Evolutionary conservation across 2,888 invertebrate species (phyloP).

Genomic region (Lasius fuliginosus): DNA sequence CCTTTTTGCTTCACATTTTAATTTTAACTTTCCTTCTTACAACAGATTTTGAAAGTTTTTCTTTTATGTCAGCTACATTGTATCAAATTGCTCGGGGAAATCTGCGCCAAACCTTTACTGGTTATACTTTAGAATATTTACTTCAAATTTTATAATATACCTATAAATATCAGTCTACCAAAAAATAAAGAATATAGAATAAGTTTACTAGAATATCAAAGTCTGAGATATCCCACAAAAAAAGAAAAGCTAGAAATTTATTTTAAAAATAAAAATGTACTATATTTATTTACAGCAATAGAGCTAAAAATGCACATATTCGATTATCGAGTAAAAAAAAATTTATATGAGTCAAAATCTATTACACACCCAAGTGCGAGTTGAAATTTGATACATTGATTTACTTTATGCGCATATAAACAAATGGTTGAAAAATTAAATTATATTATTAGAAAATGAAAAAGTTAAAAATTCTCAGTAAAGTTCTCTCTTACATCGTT

Average conservation of each 20-base stretch:
- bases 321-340: neutral
- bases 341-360: neutral
- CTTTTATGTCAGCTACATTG: neutral
- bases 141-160: neutral
- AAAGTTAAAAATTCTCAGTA: conserved; percentile 3
- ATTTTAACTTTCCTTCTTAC: neutral
- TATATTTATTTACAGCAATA: neutral
- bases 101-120: neutral
- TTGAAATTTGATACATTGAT: neutral
- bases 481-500: neutral
- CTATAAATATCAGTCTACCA: neutral
- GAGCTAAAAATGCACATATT: neutral
- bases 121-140: neutral
- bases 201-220: neutral
- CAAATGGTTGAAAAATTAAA: neutral
- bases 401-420: neutral
- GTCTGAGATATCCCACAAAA: neutral
- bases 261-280: neutral
- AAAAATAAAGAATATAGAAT: neutral
- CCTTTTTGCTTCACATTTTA: neutral
- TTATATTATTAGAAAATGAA: neutral
- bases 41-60: neutral
- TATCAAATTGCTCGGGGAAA: neutral
- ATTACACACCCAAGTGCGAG: neutral
- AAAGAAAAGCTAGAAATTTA: neutral